Evolutionary conservation across 2,888 invertebrate species (phyloP).

Genomic region (Eupithecia pulchellata): DNA sequence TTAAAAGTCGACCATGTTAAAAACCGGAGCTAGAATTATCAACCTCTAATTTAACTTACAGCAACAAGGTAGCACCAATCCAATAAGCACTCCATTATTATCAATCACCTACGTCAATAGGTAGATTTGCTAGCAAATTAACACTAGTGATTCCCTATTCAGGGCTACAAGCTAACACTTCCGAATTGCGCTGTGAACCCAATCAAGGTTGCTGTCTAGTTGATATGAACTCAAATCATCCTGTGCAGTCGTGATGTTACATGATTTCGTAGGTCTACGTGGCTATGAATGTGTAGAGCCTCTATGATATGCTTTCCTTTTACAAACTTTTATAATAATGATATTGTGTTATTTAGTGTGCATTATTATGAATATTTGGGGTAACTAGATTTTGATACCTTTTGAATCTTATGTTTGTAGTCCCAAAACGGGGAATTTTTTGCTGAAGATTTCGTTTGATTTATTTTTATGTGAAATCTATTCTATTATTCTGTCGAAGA

Average conservation of each 20-base stretch:
- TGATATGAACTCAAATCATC: slow-evolving; percentile 34
- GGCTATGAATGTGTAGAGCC: neutral
- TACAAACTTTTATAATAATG: neutral
- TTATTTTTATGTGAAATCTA: no score
- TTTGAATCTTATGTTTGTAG: neutral
- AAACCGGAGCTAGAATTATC: neutral
- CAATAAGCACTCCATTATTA: slow-evolving; percentile 9
- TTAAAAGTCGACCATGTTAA: neutral
- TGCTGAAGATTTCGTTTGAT: neutral
- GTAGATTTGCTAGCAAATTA: slow-evolving; percentile 41
- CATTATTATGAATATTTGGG: neutral
- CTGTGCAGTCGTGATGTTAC: slow-evolving; percentile 22
- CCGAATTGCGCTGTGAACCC: slow-evolving; percentile 63
- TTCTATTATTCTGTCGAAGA: no score
- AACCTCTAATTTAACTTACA: neutral
- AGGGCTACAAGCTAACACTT: slow-evolving; percentile 59
- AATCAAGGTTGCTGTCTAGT: slow-evolving; percentile 50
- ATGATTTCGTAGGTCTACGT: slow-evolving; percentile 12
- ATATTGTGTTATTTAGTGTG: neutral
- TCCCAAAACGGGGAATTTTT: neutral
- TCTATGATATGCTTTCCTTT: neutral
- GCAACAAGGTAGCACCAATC: neutral
- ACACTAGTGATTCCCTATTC: slow-evolving; percentile 53
- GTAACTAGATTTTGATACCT: neutral
- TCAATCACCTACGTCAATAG: slow-evolving; percentile 32